Evolutionary conservation across 2,113 vertebrate genomes (phyloP).

Genomic region (Platanista minor): DNA sequence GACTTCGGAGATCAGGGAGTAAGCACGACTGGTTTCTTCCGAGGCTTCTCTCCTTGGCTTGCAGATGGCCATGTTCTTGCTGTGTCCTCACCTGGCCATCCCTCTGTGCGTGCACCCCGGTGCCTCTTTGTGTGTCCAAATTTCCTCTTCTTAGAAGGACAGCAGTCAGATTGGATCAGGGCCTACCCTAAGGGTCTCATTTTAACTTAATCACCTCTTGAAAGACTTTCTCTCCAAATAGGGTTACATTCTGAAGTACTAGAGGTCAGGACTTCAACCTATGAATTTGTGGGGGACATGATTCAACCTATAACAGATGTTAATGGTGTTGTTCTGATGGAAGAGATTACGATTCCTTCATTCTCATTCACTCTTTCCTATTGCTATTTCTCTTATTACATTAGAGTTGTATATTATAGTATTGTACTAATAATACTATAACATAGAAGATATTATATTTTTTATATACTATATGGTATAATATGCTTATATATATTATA

Average conservation of each 20-base stretch:
- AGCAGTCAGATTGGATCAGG: not conserved
- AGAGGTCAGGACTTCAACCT: not conserved
- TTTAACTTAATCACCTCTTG: not conserved
- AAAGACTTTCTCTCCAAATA: not conserved
- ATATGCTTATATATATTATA: no score
- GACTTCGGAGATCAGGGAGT: no score
- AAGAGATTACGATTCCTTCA: not conserved
- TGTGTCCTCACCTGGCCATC: not conserved
- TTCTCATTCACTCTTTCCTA: not conserved
- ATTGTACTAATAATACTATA: no score
- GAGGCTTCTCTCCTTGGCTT: not conserved
- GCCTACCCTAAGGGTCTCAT: not conserved
- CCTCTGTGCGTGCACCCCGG: rapidly evolving
- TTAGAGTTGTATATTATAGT: no score
- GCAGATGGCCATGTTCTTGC: not conserved
- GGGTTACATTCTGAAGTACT: not conserved
- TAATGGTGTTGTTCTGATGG: not conserved
- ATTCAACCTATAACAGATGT: not conserved
- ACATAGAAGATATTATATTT: no score
- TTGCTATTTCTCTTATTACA: not conserved
- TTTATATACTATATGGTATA: no score
- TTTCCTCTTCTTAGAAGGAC: not conserved
- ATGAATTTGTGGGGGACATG: not conserved
- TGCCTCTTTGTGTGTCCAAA: not conserved
- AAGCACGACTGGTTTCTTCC: not conserved